Evolutionary conservation across 1,140 invertebrate species (phyloP).

Genomic region (Vanessa tameamea): DNA sequence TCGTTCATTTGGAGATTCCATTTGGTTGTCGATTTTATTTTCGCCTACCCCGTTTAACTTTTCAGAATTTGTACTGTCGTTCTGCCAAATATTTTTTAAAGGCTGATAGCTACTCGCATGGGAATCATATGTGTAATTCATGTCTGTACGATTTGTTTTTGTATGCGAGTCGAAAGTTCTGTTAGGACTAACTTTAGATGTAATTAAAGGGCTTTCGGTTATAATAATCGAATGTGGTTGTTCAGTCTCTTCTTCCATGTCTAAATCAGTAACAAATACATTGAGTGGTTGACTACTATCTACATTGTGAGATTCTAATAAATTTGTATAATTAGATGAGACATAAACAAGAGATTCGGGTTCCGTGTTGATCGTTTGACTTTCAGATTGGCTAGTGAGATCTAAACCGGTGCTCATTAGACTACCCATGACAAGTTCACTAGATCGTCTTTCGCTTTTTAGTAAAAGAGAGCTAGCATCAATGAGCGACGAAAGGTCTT

Average conservation of each 20-base stretch:
- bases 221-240: conserved; percentile 76
- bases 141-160: conserved; percentile 38
- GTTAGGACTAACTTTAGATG: conserved; percentile 51
- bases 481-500: conserved; percentile 64
- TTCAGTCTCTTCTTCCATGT: conserved; percentile 68
- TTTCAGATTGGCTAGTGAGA: conserved; percentile 43
- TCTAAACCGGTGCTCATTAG: conserved; percentile 38
- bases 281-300: conserved; percentile 52
- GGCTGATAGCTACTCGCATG: conserved; percentile 39
- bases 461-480: conserved; percentile 62
- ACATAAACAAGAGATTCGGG: conserved; percentile 50
- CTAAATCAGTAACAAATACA: conserved; percentile 57
- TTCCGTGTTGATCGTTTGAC: conserved; percentile 34
- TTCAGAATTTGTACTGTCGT: conserved; percentile 23
- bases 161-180: conserved; percentile 50
- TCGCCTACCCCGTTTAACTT: conserved; percentile 24
- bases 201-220: conserved; percentile 58
- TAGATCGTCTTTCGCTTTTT: conserved; percentile 59
- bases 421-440: conserved; percentile 46
- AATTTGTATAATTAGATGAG: conserved; percentile 63
- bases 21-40: background rate
- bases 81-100: conserved; percentile 36
- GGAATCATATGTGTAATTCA: conserved; percentile 54
- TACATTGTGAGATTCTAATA: conserved; percentile 63
- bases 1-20: conserved; percentile 2